These are phyloP conservation scores for Carlito syrichta DNA, from an alignment of 2,113 vertebrate genomes.

Conservation along the genomic window DNA sequence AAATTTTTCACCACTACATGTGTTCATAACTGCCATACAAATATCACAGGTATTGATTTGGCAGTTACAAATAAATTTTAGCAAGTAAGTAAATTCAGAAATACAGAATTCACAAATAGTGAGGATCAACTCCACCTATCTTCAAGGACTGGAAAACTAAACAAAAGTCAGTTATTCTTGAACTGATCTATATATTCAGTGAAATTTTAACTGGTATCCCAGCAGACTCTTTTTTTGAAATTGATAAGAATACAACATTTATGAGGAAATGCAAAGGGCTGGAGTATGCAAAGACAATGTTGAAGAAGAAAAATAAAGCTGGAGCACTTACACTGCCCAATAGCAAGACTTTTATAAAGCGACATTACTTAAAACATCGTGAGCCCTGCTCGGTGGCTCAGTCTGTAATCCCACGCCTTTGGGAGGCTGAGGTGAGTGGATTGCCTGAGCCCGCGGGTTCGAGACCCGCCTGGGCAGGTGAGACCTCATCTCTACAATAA, in stretches of 20 bases:
- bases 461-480: no score
- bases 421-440: no score
- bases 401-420: no score
- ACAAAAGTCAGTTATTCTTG: neutral
- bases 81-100: neutral
- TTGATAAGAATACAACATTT: neutral
- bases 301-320: neutral
- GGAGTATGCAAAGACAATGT: neutral
- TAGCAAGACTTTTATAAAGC: neutral
- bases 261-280: neutral
- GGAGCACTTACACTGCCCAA: neutral
- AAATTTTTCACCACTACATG: neutral
- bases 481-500: no score
- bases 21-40: neutral
- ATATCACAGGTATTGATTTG: neutral
- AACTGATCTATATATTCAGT: neutral
- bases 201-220: neutral
- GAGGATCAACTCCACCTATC: no score
- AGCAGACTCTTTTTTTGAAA: neutral
- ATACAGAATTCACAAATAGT: neutral
- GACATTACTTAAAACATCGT: neutral
- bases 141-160: neutral
- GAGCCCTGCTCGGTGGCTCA: no score
- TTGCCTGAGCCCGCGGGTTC: no score
- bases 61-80: neutral